Base-by-base conservation (phyloP, 2,113 vertebrate species). In the Delphinapterus leucas region DNA sequence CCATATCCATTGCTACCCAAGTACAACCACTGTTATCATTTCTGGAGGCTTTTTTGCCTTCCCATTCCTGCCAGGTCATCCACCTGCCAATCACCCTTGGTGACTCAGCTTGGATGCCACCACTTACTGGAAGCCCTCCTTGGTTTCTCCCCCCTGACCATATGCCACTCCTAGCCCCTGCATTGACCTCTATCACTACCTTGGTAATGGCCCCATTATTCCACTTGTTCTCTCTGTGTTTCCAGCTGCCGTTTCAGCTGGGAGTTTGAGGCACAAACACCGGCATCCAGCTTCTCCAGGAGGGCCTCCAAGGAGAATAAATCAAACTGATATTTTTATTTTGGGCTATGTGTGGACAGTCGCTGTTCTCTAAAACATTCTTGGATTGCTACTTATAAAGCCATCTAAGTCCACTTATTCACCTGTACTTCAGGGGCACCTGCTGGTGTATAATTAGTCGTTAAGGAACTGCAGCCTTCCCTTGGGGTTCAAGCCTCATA, bases 271-370 rank as follows among this genome's bases (percentile, higher is more conserved):
- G 58, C 44, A 49, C 10, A 17, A 41, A 8, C 38, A n/a, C 6
- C 0, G 23, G n/a, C 20, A 5, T 73, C 65, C 83, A 55, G 61
- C 28, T 33, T 88, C 26, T 58, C 77, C 67, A 60, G 61, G 89
- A 90, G 3, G 44, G 55, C 86, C 94, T 74, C 87, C 47, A 77
- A 96, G 33, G 91, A 83, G 88, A 94, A 84, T 70, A 74, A 93
- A 88, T 95, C 88, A 93, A 67, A 36, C 26, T 28, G 80, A 82
- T 77, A 47, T 61, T 96, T 96, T 96, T 71, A 87, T 95, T 97
- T 91, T 87, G n/a, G 55, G 83, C 89, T 68, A 13, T 36, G 5
- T 18, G 55, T 67, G 41, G 71, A 44, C 60, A 65, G 71, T 11
- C 47, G 63, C 49, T 73, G 21, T 68, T 88, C 60, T 74, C 47